Conservation (phyloP, 2,797 vertebrate species). For the Zenarchopterus dispar region DNA sequence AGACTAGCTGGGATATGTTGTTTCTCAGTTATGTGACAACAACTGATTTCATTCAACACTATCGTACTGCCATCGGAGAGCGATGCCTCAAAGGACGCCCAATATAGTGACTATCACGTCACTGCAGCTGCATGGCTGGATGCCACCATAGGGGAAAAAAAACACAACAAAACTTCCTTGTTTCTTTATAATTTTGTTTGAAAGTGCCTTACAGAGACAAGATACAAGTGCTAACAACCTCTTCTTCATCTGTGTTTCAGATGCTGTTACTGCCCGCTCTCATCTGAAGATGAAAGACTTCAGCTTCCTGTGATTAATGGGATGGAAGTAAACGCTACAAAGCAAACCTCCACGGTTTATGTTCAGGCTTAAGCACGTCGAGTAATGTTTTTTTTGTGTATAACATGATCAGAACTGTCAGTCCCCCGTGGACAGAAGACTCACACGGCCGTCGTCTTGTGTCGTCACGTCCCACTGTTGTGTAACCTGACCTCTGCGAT, state of each 20-base stretch:
- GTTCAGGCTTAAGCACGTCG: conserved; percentile 19
- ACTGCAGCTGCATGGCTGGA: neutral
- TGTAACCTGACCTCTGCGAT: conserved; percentile 44
- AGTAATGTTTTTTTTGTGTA: conserved; percentile 7
- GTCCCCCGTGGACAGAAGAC: conserved; percentile 44
- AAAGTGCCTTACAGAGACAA: conserved; percentile 4
- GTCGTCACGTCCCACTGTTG: conserved; percentile 49
- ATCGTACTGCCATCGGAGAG: too few species aligned
- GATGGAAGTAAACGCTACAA: conserved; percentile 39
- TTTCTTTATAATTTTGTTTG: neutral
- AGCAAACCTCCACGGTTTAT: conserved; percentile 32
- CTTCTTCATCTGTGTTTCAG: conserved; percentile 68
- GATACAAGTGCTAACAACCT: conserved; percentile 26
- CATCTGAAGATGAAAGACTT: conserved; percentile 40
- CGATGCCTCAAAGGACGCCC: neutral
- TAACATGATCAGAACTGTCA: conserved; percentile 31
- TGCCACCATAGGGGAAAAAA: neutral
- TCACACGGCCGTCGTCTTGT: conserved; percentile 57
- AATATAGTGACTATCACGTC: neutral
- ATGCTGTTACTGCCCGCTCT: conserved; percentile 30
- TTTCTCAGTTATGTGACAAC: neutral
- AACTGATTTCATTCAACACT: too few species aligned
- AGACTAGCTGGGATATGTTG: neutral
- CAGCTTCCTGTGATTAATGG: conserved; percentile 28
- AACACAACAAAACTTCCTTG: neutral